Evolutionary conservation across 2,888 invertebrate genomes (phyloP).

Genomic region (Limnephilus auricula): DNA sequence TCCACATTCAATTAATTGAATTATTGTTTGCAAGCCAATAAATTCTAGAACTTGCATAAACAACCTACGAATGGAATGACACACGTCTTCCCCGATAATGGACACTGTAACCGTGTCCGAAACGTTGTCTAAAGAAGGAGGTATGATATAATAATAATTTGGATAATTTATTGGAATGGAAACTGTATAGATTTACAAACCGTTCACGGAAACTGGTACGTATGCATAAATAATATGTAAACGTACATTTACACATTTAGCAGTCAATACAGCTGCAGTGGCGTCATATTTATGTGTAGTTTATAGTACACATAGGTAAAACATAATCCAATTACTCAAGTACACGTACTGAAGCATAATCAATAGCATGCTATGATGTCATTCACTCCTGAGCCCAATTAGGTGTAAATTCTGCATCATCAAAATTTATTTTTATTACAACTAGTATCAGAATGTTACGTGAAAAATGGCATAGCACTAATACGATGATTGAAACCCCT

Average conservation of each 20-base stretch:
- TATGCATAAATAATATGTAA: too few species aligned
- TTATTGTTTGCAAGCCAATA: background rate
- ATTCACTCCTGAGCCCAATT: background rate
- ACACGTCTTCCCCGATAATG: too few species aligned
- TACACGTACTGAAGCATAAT: background rate
- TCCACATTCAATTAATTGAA: background rate
- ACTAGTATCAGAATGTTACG: background rate
- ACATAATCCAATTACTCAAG: background rate
- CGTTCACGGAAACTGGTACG: too few species aligned
- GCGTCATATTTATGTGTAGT: too few species aligned
- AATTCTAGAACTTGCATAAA: background rate
- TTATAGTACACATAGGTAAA: background rate
- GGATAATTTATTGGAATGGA: too few species aligned
- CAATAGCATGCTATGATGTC: background rate
- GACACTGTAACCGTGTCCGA: too few species aligned
- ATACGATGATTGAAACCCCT: background rate
- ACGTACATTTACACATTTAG: background rate
- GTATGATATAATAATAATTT: too few species aligned
- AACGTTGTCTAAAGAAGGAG: too few species aligned
- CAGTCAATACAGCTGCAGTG: background rate
- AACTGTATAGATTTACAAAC: too few species aligned
- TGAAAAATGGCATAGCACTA: background rate
- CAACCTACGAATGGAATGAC: background rate
- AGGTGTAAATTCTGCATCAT: background rate
- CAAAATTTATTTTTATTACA: background rate